Base-by-base conservation (phyloP, 2,113 vertebrate species). In the Cariama cristata region DNA sequence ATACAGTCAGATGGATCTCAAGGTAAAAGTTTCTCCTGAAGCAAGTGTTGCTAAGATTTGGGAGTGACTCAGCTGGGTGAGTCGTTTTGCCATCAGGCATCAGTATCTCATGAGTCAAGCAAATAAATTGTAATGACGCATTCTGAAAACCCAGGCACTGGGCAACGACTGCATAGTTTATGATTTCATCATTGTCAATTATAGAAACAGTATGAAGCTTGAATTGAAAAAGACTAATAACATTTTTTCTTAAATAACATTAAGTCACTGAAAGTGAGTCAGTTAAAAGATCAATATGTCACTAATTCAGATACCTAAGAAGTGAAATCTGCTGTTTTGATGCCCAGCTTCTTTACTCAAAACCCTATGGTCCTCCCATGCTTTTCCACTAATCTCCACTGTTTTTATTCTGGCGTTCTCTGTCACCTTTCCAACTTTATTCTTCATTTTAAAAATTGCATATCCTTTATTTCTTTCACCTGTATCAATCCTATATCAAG, bases 51-150 rank as follows among this genome's bases (percentile, higher is more conserved):
- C 56, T 76, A 72, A 92, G 40, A 77, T 33, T 42, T 91, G 33
- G 44, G 83, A 92, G 56, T 97, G 88, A 96, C 80, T 93, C 85
- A 94, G 18, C 27, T 49, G 68, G 19, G 14, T 92, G 87, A 89
- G 45, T 81, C 1, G n/a, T 44, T 76, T 90, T 72, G 49, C 35
- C 18, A 6, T 68, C 50, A 90, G 58, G 47, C 66, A 85, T 80
- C 64, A 89, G 18, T 26, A 79, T 52, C 19, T 74, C 77, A 81
- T 95, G 91, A 92, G 81, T 86, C 79, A 96, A 91, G 33, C 8
- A 87, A 88, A 96, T 85, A 85, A 96, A 86, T 73, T 42, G 35
- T 32, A 79, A n/a, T 92, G 83, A 91, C 18, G 11, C 72, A 89
- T 45, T 95, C 75, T 92, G 71, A 83, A 89, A 95, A 91, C 20